Conservation (phyloP, 2,888 invertebrate species). For the Augochlorella aurata region DNA sequence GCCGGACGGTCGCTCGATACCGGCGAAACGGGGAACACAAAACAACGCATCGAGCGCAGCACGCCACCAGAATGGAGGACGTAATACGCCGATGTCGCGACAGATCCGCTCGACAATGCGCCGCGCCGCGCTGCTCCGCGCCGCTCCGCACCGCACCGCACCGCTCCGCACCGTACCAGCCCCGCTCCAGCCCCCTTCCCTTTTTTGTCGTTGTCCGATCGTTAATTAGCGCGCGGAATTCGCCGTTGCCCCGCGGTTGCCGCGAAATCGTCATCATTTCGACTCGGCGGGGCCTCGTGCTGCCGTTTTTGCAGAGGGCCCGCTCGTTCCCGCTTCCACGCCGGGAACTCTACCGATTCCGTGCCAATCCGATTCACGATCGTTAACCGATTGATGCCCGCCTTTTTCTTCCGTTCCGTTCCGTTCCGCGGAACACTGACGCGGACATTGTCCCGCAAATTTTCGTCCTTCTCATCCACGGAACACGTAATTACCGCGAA, state of each 20-base stretch:
- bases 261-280: slow-evolving; percentile 66
- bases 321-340: neutral
- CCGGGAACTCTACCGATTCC: slow-evolving; percentile 18
- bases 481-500: slow-evolving; percentile 6
- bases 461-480: neutral
- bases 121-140: slow-evolving; percentile 29
- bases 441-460: neutral
- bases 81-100: slow-evolving; percentile 66
- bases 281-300: slow-evolving; percentile 29
- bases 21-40: slow-evolving; percentile 40
- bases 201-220: slow-evolving; percentile 67
- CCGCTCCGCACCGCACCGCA: slow-evolving; percentile 46
- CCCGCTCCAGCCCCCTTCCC: slow-evolving; percentile 16
- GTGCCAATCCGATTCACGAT: neutral
- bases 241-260: slow-evolving; percentile 53
- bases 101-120: slow-evolving; percentile 69
- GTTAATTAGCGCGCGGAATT: slow-evolving; percentile 72
- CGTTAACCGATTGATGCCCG: neutral
- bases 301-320: slow-evolving; percentile 41
- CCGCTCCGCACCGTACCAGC: neutral
- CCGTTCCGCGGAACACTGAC: neutral
- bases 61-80: slow-evolving; percentile 58
- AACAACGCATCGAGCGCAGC: neutral
- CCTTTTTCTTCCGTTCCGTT: neutral
- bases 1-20: slow-evolving; percentile 36